A percentile compares a stretch with the other conserved stretches of the same genome.
Evolutionary conservation across 2,113 vertebrate genomes (phyloP).

Genomic region (Solenodon paradoxus): DNA sequence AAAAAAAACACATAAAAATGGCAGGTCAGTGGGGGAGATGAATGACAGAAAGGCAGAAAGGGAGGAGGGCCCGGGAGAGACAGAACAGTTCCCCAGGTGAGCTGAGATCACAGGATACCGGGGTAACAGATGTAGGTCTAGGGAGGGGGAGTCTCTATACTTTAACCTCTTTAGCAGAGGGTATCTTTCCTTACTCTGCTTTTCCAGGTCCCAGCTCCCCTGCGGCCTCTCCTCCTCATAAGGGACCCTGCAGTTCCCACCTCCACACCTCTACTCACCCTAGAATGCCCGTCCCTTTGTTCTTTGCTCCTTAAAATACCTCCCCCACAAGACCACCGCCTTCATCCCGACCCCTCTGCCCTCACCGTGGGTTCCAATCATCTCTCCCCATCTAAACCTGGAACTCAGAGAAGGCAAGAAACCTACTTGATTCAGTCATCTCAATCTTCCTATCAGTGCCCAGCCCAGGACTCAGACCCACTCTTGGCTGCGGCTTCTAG

Average conservation of each 20-base stretch:
- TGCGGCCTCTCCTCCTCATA: not conserved
- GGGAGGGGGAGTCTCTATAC: not conserved
- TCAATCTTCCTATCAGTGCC: not conserved
- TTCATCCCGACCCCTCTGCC: not conserved
- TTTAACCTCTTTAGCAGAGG: not conserved
- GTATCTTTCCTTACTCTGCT: not conserved
- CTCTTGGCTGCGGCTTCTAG: not conserved
- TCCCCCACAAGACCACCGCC: not conserved
- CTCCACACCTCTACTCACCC: no score
- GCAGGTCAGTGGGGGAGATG: not conserved
- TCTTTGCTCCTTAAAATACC: not conserved
- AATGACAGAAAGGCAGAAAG: no score
- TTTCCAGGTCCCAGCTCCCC: not conserved
- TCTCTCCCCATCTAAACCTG: not conserved
- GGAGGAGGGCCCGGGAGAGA: not conserved
- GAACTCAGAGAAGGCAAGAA: not conserved
- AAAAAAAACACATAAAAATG: conserved; percentile 42
- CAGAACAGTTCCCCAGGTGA: not conserved
- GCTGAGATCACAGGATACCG: not conserved
- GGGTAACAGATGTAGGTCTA: not conserved
- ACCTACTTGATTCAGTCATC: not conserved
- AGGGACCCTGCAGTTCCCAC: no score
- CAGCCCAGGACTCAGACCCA: not conserved
- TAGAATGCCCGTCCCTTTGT: no score
- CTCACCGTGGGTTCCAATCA: not conserved